Evolutionary conservation across 2,113 vertebrate species (phyloP), one percentile per base, ranked within the genome.

Genomic region (Podiceps cristatus): DNA sequence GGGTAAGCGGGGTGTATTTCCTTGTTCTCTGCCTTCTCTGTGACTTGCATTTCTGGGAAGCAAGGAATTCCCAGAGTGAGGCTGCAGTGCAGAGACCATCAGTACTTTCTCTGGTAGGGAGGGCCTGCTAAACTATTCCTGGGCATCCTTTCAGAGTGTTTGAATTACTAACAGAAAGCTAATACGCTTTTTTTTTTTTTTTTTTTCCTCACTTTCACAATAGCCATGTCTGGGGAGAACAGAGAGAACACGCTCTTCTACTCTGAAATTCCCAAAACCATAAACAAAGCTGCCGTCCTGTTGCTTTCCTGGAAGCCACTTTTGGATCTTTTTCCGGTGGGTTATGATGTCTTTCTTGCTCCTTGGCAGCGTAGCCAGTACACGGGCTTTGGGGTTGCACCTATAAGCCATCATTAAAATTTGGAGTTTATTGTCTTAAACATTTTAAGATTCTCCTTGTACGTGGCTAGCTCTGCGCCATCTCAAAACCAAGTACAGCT

Each of bases 221-320:
- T 22, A 99, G 98, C 98, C 40, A 99, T 99, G 98, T 99, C 98
- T 78, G 98, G 98, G 63, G 98, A 99, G 91, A 98, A 98, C 96
- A 98, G 98, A 68, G 98, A 99, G 97, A 99, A 99, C 95, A 98
- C 98, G 2, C 96, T 99, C 50, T 99, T 99, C 97, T 99, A 99
- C 90, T 99, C 98, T 40, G 98, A 99, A 97, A 98, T 99, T 93
- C 98, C 98, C 77, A 98, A 98, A 97, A 98, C 96, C 53, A 90
- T 98, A 91, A 99, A 98, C 96, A 98, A 97, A 96, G 98, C 98
- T 86, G 98, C 98, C 0, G 95, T 98, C 66, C 96, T 98, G 44
- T 97, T 98, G 98, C 98, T 99, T 23, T 98, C 98, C 50, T 99
- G 98, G 98, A 99, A 99, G 85, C 98, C 98, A 74, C 98, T 99